Base-by-base conservation (phyloP, 2,888 invertebrate genomes). In the Drepanosiphum platanoidis region DNA sequence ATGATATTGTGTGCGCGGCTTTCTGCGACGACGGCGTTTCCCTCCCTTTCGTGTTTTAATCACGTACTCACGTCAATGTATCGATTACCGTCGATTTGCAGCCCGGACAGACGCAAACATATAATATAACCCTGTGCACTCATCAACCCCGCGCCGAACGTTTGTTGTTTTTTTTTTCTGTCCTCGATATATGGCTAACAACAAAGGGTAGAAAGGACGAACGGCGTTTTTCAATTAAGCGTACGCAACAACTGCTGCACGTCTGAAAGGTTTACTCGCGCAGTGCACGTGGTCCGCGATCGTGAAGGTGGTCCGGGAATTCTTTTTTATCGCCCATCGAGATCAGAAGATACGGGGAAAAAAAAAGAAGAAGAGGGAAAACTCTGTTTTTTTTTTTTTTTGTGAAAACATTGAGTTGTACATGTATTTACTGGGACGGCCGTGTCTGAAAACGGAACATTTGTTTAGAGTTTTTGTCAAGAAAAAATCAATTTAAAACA, bases 131-230 rank as follows among this genome's bases (percentile, higher is more conserved):
- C 2, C 1, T 8, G 7, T 1, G 58, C 8, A 1, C 58, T 4
- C n/a, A 9, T 7, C 46, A 27, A 9, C n/a, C n/a, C 22, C 36
- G 68, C 18, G 5, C 8, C n/a, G n/a, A n/a, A n/a, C n/a, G n/a
- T n/a, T n/a, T n/a, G n/a, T n/a, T n/a, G n/a, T n/a, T n/a, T n/a
- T n/a, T n/a, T n/a, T 70, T 22, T 22, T 36, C 36, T 1, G 36
- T 70, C 18, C 68, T 15, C n/a, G 68, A 70, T 36, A 36, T 70
- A 70, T 70, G 68, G 68, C n/a, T 8, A 34, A 36, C 36, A 36
- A 70, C 68, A 70, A 70, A 70, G 34, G 68, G 11, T n/a, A n/a
- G n/a, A n/a, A n/a, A n/a, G n/a, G n/a, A 27, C 15, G 34, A 36
- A 34, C 8, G 22, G 18, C 18, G 34, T 36, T 34, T 70, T 70